These are phyloP conservation scores for Raja brachyura DNA, from an alignment of 2,113 vertebrate species.

Conservation along the genomic window DNA sequence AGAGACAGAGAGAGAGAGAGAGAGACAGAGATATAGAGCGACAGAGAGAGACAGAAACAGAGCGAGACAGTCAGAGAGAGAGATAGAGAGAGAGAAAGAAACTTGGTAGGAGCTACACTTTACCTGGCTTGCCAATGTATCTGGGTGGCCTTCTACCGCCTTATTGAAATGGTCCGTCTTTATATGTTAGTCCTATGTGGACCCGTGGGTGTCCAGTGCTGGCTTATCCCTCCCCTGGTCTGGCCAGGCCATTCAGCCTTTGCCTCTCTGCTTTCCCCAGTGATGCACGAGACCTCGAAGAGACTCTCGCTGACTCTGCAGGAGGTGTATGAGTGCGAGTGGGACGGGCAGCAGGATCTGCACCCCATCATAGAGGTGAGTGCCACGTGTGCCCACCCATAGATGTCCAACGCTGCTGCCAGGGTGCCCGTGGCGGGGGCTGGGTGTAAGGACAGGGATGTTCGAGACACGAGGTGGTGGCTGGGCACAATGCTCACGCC, in stretches of 20 bases:
- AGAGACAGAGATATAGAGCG: too few relatives aligned
- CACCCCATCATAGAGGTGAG: slow-evolving; percentile 71
- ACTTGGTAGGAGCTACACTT: background rate
- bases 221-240: background rate
- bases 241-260: background rate
- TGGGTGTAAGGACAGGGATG: background rate
- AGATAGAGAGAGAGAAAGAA: background rate
- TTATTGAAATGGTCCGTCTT: background rate
- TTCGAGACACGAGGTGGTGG: too few relatives aligned
- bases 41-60: too few relatives aligned
- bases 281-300: slow-evolving; percentile 83
- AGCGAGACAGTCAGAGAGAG: too few relatives aligned
- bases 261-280: slow-evolving; percentile 54
- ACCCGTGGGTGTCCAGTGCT: background rate
- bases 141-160: background rate
- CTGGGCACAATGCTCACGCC: too few relatives aligned
- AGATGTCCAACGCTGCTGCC: too few relatives aligned
- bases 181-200: too few relatives aligned
- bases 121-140: background rate
- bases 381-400: background rate
- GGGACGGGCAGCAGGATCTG: slow-evolving; percentile 73
- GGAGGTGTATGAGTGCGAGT: slow-evolving; percentile 72
- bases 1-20: too few relatives aligned
- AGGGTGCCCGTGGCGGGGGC: background rate
- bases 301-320: slow-evolving; percentile 76